Evolutionary conservation across 2,797 vertebrate species (phyloP).

Genomic region (Lacerta viridis): DNA sequence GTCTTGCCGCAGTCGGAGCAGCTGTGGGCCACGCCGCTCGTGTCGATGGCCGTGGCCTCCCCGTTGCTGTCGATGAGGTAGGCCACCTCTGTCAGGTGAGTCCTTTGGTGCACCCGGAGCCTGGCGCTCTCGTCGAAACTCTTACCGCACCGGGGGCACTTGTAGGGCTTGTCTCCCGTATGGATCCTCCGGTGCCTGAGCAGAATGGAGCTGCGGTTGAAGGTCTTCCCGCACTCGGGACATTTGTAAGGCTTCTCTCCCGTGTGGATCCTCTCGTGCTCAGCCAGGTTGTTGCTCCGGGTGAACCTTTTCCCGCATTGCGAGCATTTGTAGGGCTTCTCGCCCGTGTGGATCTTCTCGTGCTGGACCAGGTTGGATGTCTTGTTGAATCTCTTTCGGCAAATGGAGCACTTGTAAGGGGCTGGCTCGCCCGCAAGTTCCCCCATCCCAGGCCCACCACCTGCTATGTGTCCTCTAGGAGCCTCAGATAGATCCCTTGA

Average conservation of each 20-base stretch:
- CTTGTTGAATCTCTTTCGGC: slow-evolving; percentile 46
- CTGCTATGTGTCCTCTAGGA: background rate
- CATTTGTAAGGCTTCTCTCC: slow-evolving; percentile 33
- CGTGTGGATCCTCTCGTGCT: slow-evolving; percentile 22
- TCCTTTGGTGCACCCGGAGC: slow-evolving; percentile 23
- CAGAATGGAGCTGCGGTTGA: slow-evolving; percentile 28
- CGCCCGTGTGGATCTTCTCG: background rate
- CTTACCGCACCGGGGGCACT: slow-evolving; percentile 30
- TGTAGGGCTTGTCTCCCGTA: slow-evolving; percentile 25
- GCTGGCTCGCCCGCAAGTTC: background rate
- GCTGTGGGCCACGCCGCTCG: slow-evolving; percentile 54
- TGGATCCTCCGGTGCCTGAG: slow-evolving; percentile 28
- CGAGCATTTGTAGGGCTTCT: slow-evolving; percentile 43
- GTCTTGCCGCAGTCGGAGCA: slow-evolving; percentile 73
- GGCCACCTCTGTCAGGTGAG: slow-evolving; percentile 13
- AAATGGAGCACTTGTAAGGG: slow-evolving; percentile 13
- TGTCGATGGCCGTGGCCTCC: background rate
- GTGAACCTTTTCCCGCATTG: slow-evolving; percentile 5
- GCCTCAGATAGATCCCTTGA: background rate
- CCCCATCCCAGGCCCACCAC: background rate
- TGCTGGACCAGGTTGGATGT: slow-evolving; percentile 21
- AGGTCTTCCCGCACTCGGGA: slow-evolving; percentile 19
- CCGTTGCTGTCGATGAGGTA: slow-evolving; percentile 10
- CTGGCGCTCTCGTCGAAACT: slow-evolving; percentile 5
- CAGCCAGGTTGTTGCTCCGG: slow-evolving; percentile 15